Percentiles rank a stretch among this genome's conserved stretches.
These are phyloP conservation scores for Cyclophora punctaria DNA, from an alignment of 2,888 invertebrate genomes.

Conservation along the genomic window DNA sequence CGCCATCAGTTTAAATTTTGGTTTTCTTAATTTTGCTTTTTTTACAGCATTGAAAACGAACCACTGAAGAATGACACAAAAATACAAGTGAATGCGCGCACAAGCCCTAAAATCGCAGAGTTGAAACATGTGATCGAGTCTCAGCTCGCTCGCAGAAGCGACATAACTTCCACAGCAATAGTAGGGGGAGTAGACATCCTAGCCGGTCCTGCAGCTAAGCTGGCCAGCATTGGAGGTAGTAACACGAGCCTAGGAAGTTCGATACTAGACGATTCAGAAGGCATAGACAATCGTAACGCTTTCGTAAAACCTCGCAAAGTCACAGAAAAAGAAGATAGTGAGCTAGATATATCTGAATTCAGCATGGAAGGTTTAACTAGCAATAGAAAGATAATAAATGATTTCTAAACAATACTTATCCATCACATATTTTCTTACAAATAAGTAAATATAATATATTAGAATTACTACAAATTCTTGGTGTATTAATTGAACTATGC, in stretches of 20 bases:
- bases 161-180: conserved; percentile 42
- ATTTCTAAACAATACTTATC: too few relatives aligned
- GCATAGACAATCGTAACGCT: conserved; percentile 37
- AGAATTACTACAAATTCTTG: too few relatives aligned
- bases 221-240: conserved; percentile 54
- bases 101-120: conserved; percentile 73
- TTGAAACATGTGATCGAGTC: conserved; percentile 73
- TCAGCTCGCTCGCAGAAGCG: conserved; percentile 61
- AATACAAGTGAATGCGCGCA: conserved; percentile 59
- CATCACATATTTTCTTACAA: too few relatives aligned
- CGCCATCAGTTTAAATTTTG: background rate
- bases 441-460: too few relatives aligned
- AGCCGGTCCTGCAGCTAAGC: conserved; percentile 33
- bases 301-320: conserved; percentile 41
- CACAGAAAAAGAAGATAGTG: conserved; percentile 54
- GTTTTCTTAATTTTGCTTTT: conserved; percentile 8
- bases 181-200: conserved; percentile 57
- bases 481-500: too few relatives aligned
- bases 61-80: conserved; percentile 44
- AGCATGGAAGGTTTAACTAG: conserved; percentile 44
- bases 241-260: conserved; percentile 69
- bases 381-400: too few relatives aligned
- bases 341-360: conserved; percentile 63
- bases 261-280: conserved; percentile 59
- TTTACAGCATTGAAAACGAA: conserved; percentile 64